Base-by-base conservation (phyloP, 2,888 invertebrate species). In the Orthosia cruda region DNA sequence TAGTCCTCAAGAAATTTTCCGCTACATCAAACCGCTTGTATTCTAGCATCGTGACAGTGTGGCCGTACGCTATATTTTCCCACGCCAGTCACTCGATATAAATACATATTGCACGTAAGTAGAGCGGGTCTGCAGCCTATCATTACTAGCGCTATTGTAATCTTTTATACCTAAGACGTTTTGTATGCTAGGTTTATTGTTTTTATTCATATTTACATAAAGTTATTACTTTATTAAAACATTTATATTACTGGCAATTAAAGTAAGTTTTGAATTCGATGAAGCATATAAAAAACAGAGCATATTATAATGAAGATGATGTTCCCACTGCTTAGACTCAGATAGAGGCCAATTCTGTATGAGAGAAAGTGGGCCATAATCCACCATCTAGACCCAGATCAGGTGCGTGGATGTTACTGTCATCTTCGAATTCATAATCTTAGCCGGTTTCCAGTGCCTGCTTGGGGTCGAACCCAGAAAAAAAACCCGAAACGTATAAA, bases 61-160 rank as follows among this genome's bases (percentile, higher is more conserved):
- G 57, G 32, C 50, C 1, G 64, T 52, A 49, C 32, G 61, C 65
- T 15, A 71, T 74, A 62, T 71, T 66, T 81, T 82, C 81, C 84
- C 81, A 82, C 81, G 84, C 81, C 49, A 69, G 71, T 65, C 84
- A 59, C 52, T 55, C 68, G 57, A 65, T 71, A 57, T 74, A 74
- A 80, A 62, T 74, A 82, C 74, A 71, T 55, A 69, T 47, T 65
- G 65, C 57, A 23, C 23, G 68, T 58, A 74, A 82, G 68, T 80
- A 80, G 81, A 84, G 74, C 84, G 81, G 70, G 40, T 49, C 59
- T 12, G 18, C 47, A 68, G 55, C 62, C 68, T 58, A 18, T 71
- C 23, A 74, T 82, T 80, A 84, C 71, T 23, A 15, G 18, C 49
- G 54, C 68, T 45, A 66, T 83, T 69, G 80, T 74, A 59, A 74